phyloP scores from a whole-genome alignment of 2,888 invertebrate species.

The Meganola albula region DNA sequence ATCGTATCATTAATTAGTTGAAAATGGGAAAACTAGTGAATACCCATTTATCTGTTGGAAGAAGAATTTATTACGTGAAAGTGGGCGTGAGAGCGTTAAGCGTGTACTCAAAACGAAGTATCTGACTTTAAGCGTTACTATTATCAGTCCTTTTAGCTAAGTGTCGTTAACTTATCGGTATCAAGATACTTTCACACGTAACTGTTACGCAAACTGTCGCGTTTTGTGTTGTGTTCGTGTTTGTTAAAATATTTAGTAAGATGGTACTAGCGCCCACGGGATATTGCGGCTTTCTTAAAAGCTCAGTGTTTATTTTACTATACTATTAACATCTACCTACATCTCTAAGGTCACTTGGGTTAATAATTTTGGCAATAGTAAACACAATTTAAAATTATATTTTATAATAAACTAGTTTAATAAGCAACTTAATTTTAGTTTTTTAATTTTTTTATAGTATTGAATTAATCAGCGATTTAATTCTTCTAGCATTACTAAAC shows the following conservation, averaged over 20 bases:
- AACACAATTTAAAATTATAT: no score
- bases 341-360: no score
- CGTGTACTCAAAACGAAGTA: slow-evolving; percentile 27
- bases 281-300: slow-evolving; percentile 27
- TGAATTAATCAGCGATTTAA: no score
- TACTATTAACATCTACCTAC: slow-evolving; percentile 9
- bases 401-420: no score
- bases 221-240: slow-evolving; percentile 42
- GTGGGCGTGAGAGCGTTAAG: slow-evolving; percentile 24
- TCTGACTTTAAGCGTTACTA: slow-evolving; percentile 36
- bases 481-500: no score
- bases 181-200: slow-evolving; percentile 51
- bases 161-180: slow-evolving; percentile 46
- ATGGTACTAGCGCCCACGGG: slow-evolving; percentile 22
- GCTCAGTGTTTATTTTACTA: slow-evolving; percentile 16
- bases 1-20: no score
- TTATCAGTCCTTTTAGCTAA: slow-evolving; percentile 46
- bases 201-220: slow-evolving; percentile 47
- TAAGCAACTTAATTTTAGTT: no score
- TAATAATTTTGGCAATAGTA: no score
- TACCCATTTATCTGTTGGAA: slow-evolving; percentile 21
- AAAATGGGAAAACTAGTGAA: slow-evolving; percentile 22
- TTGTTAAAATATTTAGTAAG: slow-evolving; percentile 42
- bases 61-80: slow-evolving; percentile 28
- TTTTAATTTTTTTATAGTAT: no score